phyloP scores from a whole-genome alignment of 1,140 invertebrate genomes.

The Lamellibrachia luymesi region DNA sequence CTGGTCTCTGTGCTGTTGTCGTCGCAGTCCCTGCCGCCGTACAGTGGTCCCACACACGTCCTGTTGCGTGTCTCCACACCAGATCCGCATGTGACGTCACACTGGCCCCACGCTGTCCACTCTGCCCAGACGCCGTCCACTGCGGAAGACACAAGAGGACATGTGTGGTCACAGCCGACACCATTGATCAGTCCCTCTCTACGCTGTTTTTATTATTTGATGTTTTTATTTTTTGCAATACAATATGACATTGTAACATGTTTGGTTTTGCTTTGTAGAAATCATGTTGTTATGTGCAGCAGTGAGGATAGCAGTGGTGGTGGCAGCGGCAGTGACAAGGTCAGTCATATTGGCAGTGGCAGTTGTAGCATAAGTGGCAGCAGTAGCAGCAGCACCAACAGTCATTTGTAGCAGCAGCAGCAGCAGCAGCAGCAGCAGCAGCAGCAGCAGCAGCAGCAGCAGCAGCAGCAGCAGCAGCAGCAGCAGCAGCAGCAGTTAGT shows the following conservation, averaged over 20 bases:
- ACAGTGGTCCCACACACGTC: conserved; percentile 41
- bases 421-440: background rate
- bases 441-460: background rate
- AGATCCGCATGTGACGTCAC: conserved; percentile 85
- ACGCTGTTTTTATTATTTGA: too few relatives aligned
- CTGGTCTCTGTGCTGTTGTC: conserved; percentile 21
- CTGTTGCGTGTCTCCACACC: conserved; percentile 71
- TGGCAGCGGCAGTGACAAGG: background rate
- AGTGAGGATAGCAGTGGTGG: background rate
- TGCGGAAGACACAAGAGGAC: conserved; percentile 20
- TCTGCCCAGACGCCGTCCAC: conserved; percentile 43
- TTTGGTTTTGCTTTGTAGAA: too few relatives aligned
- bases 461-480: background rate
- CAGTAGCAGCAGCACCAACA: background rate
- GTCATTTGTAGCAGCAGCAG: background rate
- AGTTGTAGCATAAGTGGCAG: background rate
- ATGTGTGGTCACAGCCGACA: too few relatives aligned
- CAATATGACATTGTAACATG: too few relatives aligned
- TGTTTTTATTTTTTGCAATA: too few relatives aligned
- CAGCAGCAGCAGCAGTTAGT: background rate
- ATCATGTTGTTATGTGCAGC: too few relatives aligned
- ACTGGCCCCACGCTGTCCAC: conserved; percentile 79
- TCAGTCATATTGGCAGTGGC: background rate
- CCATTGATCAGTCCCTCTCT: too few relatives aligned
- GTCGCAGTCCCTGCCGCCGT: conserved; percentile 38